Evolutionary conservation across 2,113 vertebrate species (phyloP).

Genomic region (Sitta europaea): DNA sequence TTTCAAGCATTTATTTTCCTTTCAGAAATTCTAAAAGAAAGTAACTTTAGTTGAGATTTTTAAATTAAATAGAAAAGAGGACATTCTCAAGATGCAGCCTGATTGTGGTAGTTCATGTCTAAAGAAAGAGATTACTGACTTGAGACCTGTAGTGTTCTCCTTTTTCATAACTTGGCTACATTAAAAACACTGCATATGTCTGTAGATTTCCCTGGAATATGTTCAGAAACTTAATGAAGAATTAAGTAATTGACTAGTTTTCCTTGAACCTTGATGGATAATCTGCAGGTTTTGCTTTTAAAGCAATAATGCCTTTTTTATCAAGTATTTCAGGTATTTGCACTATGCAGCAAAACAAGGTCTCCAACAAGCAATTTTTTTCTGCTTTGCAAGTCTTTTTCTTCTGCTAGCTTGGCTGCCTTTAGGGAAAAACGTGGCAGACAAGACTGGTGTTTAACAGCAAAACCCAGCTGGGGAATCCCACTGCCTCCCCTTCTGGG

Average conservation of each 20-base stretch:
- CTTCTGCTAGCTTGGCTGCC: not conserved
- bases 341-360: not conserved
- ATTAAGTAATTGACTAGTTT: not conserved
- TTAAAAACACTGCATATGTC: not conserved
- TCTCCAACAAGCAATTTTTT: not conserved
- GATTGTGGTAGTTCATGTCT: not conserved
- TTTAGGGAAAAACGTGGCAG: not conserved
- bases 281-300: not conserved
- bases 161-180: not conserved
- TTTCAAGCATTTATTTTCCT: not conserved
- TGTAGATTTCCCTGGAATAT: not conserved
- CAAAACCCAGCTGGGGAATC: not conserved
- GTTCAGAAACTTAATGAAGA: not conserved
- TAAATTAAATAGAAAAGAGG: not conserved
- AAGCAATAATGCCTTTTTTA: not conserved
- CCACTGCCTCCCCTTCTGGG: not conserved
- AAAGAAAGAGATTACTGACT: not conserved
- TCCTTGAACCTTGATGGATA: not conserved
- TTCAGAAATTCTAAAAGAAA: not conserved
- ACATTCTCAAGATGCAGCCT: not conserved
- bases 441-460: not conserved
- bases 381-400: not conserved
- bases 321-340: not conserved
- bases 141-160: not conserved
- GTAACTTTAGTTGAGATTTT: not conserved